phyloP scores from a whole-genome alignment of 1,140 invertebrate species.

The Drosophila saltans region DNA sequence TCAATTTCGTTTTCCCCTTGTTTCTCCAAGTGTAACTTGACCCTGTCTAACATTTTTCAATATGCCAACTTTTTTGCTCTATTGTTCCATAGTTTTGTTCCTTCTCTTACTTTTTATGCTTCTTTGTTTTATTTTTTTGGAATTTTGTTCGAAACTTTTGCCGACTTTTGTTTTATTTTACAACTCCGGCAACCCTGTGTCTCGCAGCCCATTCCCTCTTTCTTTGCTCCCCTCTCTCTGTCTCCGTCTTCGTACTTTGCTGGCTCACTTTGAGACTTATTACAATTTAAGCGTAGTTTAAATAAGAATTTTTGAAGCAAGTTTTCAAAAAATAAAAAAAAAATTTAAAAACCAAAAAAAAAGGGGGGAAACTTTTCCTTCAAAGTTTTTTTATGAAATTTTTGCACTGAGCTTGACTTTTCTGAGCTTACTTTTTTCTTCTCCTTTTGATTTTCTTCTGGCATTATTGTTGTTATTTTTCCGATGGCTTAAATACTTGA shows the following conservation, averaged over 20 bases:
- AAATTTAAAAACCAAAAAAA: slow-evolving; percentile 30
- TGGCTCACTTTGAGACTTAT: slow-evolving; percentile 51
- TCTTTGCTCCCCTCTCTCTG: slow-evolving; percentile 18
- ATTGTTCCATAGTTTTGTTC: slow-evolving; percentile 26
- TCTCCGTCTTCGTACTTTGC: not conserved
- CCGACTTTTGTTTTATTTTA: slow-evolving; percentile 68
- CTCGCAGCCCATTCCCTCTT: slow-evolving; percentile 2
- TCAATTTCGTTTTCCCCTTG: no score
- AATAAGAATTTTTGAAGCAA: slow-evolving; percentile 71
- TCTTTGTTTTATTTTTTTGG: slow-evolving; percentile 28
- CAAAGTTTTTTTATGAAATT: slow-evolving; percentile 78
- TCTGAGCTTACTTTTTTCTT: slow-evolving; percentile 41
- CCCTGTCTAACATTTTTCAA: slow-evolving; percentile 44
- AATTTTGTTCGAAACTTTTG: slow-evolving; percentile 36
- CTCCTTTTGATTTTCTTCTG: slow-evolving; percentile 38
- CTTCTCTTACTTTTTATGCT: slow-evolving; percentile 23
- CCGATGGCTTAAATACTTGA: slow-evolving; percentile 1
- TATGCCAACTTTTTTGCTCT: slow-evolving; percentile 37
- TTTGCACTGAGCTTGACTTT: slow-evolving; percentile 58
- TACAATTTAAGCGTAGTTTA: slow-evolving; percentile 79
- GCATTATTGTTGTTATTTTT: slow-evolving; percentile 21
- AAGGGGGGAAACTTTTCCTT: slow-evolving; percentile 57
- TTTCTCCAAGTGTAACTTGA: slow-evolving; percentile 9
- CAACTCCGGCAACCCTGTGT: slow-evolving; percentile 42
- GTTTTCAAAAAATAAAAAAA: slow-evolving; percentile 36